These are phyloP conservation scores for Neodon shergylaensis DNA, from an alignment of 2,113 vertebrate genomes.

Conservation along the genomic window DNA sequence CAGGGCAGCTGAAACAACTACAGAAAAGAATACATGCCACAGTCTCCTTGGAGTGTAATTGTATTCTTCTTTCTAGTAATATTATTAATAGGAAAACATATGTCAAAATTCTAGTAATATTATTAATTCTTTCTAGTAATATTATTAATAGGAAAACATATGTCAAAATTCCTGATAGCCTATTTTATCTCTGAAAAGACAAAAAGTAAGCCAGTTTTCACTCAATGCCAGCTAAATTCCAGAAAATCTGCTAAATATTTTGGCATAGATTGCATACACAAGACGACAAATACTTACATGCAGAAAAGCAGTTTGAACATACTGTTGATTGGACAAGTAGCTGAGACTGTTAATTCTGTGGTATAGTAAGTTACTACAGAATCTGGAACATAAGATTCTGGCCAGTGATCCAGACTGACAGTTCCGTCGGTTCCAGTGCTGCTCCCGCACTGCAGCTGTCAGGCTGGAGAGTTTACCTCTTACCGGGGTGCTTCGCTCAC, in stretches of 20 bases:
- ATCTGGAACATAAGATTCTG: not conserved
- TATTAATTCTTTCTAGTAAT: conserved; percentile 7
- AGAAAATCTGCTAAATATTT: conserved; percentile 30
- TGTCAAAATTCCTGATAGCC: not conserved
- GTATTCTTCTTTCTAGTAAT: not conserved
- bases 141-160: not conserved
- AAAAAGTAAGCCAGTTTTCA: conserved; percentile 26
- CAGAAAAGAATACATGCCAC: not conserved
- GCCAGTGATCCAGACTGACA: not conserved
- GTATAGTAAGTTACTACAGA: not conserved
- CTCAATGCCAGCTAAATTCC: not conserved
- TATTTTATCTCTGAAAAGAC: conserved; percentile 31
- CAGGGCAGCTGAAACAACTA: not conserved
- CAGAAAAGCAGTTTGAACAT: not conserved
- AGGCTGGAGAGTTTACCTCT: not conserved
- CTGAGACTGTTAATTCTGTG: not conserved
- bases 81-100: not conserved
- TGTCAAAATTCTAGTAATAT: not conserved
- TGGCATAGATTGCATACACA: not conserved
- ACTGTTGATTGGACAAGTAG: not conserved
- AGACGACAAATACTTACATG: conserved; percentile 4
- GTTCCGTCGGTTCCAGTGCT: not conserved
- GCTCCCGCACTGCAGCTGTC: not conserved
- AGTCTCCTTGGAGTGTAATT: not conserved
- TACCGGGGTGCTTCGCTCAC: not conserved